Percentiles rank a stretch among this genome's conserved stretches.
Evolutionary conservation across 2,888 invertebrate genomes (phyloP).

Genomic region (Ischnus inquisitorius): DNA sequence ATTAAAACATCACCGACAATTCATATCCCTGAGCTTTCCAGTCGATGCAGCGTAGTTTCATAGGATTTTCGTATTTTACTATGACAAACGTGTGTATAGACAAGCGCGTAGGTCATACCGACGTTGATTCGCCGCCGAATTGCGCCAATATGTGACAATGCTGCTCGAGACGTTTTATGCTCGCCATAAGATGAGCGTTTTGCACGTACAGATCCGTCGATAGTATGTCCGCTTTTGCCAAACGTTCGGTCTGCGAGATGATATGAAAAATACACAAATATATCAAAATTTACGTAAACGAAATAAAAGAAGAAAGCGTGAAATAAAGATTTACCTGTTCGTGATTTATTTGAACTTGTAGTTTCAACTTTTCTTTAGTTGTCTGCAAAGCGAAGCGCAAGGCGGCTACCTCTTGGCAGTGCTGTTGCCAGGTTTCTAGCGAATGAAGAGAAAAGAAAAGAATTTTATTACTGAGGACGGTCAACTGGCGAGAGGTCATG

Average conservation of each 20-base stretch:
- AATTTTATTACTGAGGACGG: conserved; percentile 66
- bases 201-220: conserved; percentile 94
- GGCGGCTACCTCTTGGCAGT: conserved; percentile 87
- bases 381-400: conserved; percentile 86
- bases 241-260: conserved; percentile 87
- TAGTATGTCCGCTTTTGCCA: conserved; percentile 91
- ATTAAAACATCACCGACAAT: conserved; percentile 55
- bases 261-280: conserved; percentile 19
- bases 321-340: conserved; percentile 84
- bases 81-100: conserved; percentile 52
- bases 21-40: conserved; percentile 60
- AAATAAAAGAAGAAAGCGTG: conserved; percentile 24
- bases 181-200: conserved; percentile 92
- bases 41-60: conserved; percentile 44
- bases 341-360: conserved; percentile 86
- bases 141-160: conserved; percentile 86
- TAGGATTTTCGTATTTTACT: conserved; percentile 19
- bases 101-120: conserved; percentile 80
- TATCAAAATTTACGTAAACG: conserved; percentile 1
- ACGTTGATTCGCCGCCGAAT: conserved; percentile 83
- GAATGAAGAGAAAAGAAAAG: conserved; percentile 17
- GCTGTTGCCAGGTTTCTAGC: conserved; percentile 87
- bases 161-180: conserved; percentile 87
- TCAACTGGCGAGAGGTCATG: conserved; percentile 9
- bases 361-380: conserved; percentile 87